Evolutionary conservation across 2,113 vertebrate species (phyloP), one percentile per base, ranked within the genome.

Genomic region (Thermophis baileyi): DNA sequence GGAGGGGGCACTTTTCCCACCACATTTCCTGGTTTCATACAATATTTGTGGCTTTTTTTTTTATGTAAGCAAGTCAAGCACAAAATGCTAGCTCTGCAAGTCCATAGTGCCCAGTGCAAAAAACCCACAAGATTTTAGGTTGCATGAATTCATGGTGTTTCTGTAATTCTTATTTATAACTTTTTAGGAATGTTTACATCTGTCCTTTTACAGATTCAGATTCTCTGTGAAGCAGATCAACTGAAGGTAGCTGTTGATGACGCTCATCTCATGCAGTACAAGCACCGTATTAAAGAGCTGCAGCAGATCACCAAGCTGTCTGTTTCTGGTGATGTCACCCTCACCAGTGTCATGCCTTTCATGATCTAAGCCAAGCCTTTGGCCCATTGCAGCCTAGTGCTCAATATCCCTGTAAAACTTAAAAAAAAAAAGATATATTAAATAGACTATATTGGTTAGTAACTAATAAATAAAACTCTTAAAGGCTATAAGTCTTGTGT

Each of bases 161-260:
- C 35, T 81, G 35, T 44, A 22, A 44, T 81, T 40, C 6, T 40
- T 69, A 69, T n/a, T 74, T 44, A 87, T 47, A 6, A 49, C 25
- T 30, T 49, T 74, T 74, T 4, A 25, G 50, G 18, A 16, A 88
- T 18, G 40, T 55, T 12, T 47, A 8, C 89, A 46, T 6, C 74
- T 57, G 18, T 51, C 6, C n/a, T 27, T 49, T 94, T 95, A 40
- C 95, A 97, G 97, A 93, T 97, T 12, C 96, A 96, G 87, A 90
- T 97, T 12, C 94, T 97, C 87, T 94, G 94, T 89, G 97, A 97
- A 60, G 1, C 51, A 1, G 94, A 96, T 18, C 88, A 95, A 69
- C 96, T 95, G 88, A 97, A 96, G 92, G 94, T 97, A 20, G 95
- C 96, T 0, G 96, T 97, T 91, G 97, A 97, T 4, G 97, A 97